Evolutionary conservation across 2,113 vertebrate species (phyloP), one percentile per base, ranked within the genome.

Genomic region (Columbina picui): DNA sequence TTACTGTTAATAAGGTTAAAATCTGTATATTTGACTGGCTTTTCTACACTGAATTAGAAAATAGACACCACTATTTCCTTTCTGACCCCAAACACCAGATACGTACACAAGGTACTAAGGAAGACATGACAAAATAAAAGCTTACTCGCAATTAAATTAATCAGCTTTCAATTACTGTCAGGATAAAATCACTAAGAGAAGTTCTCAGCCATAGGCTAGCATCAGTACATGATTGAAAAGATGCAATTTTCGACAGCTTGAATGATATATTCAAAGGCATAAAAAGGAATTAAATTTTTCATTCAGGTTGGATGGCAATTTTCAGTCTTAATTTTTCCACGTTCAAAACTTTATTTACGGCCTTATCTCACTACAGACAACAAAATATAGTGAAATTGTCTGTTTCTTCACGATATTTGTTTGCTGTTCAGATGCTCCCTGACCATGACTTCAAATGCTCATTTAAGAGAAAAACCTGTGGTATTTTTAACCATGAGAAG

Each of bases 71-170:
- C 70, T 91, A 27, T 53, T 96, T 94, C 76, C 91, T 95, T 64
- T 91, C 70, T 83, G 93, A 96, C 94, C 87, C 90, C 45, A 89
- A 97, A 93, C 36, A 93, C 73, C 17, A 50, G 1, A 38, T 87
- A 88, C 30, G 76, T 74, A 87, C n/a, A 63, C 38, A 29, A 86
- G 73, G 27, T 29, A 76, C 32, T 89, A 63, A 84, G 30, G 36
- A 77, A 90, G 49, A 92, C 76, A 92, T 21, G 14, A 59, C 26
- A 83, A 96, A 92, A 95, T 74, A 93, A 80, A 84, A 96, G 89
- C 71, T 87, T 95, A 61, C 71, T 84, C 91, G 86, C 84, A 96
- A 96, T 97, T 97, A 95, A 92, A 96, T 93, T 96, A 93, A 96
- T 94, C 84, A 94, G 63, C 65, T 97, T 95, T 96, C 94, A 96